Percentiles rank a stretch among this genome's conserved stretches.
Evolutionary conservation across 1,140 invertebrate genomes (phyloP).

Genomic region (Asobara japonica): DNA sequence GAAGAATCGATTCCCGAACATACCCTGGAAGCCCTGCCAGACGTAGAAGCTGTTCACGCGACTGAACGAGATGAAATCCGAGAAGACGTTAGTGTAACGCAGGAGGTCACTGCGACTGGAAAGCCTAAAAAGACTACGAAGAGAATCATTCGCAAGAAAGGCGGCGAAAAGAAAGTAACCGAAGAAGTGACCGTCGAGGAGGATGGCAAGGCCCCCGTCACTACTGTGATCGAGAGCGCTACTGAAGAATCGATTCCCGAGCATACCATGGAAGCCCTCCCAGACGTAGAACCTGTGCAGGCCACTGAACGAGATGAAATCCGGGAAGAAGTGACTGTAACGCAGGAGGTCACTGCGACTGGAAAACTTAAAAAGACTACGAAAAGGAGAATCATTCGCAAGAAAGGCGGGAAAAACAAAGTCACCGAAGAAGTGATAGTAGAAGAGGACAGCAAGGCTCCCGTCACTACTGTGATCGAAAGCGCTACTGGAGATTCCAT

Average conservation of each 20-base stretch:
- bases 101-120: conserved; percentile 35
- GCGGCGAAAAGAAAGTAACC: neutral
- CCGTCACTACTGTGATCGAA: conserved; percentile 8
- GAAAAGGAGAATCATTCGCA: conserved; percentile 20
- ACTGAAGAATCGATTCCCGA: conserved; percentile 40
- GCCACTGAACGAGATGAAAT: conserved; percentile 31
- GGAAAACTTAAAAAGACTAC: conserved; percentile 31
- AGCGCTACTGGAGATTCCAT: neutral
- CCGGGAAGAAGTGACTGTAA: conserved; percentile 32
- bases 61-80: conserved; percentile 27
- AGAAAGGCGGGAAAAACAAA: conserved; percentile 38
- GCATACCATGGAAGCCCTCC: neutral
- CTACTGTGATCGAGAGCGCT: conserved; percentile 45
- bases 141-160: conserved; percentile 57
- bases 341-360: conserved; percentile 5
- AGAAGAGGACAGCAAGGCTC: conserved; percentile 53
- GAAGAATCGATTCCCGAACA: neutral
- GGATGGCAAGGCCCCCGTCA: conserved; percentile 45
- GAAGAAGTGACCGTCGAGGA: conserved; percentile 39
- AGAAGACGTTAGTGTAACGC: too few relatives aligned
- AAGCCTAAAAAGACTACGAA: conserved; percentile 53
- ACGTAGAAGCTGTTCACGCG: conserved; percentile 26
- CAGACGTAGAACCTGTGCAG: neutral
- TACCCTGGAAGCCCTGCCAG: neutral
- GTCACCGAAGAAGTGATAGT: conserved; percentile 56